Percentiles rank a stretch among this genome's conserved stretches.
These are phyloP conservation scores for Odocoileus hemionus DNA, from an alignment of 2,113 vertebrate species.

Conservation along the genomic window DNA sequence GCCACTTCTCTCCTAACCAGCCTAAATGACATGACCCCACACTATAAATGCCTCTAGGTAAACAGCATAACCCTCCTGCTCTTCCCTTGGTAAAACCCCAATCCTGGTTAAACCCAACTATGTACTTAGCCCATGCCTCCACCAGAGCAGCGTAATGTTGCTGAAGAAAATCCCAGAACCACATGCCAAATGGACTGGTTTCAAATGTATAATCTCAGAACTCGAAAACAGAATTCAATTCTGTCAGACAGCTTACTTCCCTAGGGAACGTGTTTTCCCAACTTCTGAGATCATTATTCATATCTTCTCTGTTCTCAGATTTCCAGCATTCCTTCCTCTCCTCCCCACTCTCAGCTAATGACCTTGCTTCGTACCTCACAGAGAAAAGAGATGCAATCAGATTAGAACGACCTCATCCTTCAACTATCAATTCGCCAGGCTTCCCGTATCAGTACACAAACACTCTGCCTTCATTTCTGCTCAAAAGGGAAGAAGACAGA, in stretches of 20 bases:
- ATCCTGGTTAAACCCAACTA: not conserved
- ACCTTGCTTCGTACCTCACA: not conserved
- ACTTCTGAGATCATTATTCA: conserved; percentile 30
- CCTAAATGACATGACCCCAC: not conserved
- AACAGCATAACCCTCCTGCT: not conserved
- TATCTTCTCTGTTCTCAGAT: conserved; percentile 24
- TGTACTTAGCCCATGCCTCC: not conserved
- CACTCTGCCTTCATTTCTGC: not conserved
- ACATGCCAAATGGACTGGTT: not conserved
- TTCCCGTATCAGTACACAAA: not conserved
- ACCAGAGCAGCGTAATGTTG: not conserved
- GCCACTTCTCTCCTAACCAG: not conserved
- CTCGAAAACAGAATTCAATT: conserved; percentile 5
- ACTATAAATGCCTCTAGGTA: not conserved
- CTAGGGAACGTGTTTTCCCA: conserved; percentile 28
- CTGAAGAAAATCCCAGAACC: conserved; percentile 16
- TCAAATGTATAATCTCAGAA: conserved; percentile 4
- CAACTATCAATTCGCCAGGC: not conserved
- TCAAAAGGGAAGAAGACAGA: not conserved
- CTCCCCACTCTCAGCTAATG: not conserved
- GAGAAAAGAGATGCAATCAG: not conserved
- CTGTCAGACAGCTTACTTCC: conserved; percentile 25
- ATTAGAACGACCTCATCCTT: not conserved
- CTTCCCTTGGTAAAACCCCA: not conserved
- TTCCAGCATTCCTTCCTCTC: not conserved